Evolutionary conservation across 2,888 invertebrate species (phyloP), one percentile per base, ranked within the genome.

Genomic region (Nephrotoma appendiculata): DNA sequence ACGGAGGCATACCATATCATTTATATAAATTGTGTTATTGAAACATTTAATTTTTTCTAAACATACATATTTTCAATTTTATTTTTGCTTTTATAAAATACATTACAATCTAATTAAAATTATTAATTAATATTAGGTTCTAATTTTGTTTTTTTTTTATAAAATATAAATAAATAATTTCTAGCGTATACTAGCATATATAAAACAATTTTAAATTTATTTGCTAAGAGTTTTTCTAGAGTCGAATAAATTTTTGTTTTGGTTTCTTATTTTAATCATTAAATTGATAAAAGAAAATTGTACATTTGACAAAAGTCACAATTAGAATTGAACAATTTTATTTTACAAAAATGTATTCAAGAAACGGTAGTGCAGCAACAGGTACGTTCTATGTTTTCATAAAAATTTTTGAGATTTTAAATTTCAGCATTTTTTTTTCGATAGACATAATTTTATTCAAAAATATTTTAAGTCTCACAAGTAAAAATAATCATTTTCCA

Each of bases 281-380:
- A 31, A 31, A 71, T 71, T 71, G 31, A 71, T 2, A 71, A 9
- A 71, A 71, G 12, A 71, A 19, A 9, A 9, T 19, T 44, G 44
- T 6, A 44, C 44, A 44, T 15, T 57, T 57, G 19, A 19, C 19
- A 57, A 57, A 57, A 5, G 1, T 1, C n/a, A 48, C 5, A n/a
- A 48, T 12, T 48, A 48, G 11, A 48, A 48, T 12, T 12, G 48
- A 48, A 5, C 5, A 5, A 12, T 48, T 48, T 48, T 48, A 12
- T 48, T 48, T 48, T 48, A 1, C 12, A 48, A 48, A 6, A 52
- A 52, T 15, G 52, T 52, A 52, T 52, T 52, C 15, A n/a, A 15
- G 15, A 57, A 57, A 85, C 11, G 45, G 19, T 86, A 48, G 48
- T 86, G 86, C 86, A 86, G 86, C 86, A 86, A 86, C 86, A 86